Evolutionary conservation across 2,797 vertebrate genomes (phyloP).

Genomic region (Scolopax bukidnonensis): DNA sequence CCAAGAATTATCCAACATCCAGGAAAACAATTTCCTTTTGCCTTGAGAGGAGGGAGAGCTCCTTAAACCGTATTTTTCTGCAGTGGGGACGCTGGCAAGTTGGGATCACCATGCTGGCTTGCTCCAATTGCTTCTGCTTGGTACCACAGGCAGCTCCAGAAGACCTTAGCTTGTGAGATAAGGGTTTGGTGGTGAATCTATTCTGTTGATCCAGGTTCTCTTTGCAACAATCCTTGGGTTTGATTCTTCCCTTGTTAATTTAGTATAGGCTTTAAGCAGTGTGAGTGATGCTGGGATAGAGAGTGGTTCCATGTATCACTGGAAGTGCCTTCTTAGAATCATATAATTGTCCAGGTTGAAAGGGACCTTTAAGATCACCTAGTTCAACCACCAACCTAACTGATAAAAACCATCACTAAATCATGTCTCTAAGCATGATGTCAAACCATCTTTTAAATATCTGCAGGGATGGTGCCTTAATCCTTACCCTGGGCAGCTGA

Average conservation of each 20-base stretch:
- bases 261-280: fast-evolving
- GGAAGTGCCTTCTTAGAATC: not conserved
- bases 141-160: not conserved
- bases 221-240: not conserved
- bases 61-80: not conserved
- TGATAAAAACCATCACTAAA: no score
- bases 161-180: not conserved
- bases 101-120: not conserved
- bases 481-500: no score
- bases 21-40: not conserved
- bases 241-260: not conserved
- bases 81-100: not conserved
- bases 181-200: not conserved
- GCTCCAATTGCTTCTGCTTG: not conserved
- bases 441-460: no score
- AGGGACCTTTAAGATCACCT: no score
- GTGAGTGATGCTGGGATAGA: fast-evolving
- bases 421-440: no score
- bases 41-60: not conserved
- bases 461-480: no score
- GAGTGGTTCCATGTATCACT: fast-evolving
- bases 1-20: not conserved
- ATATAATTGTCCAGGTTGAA: no score
- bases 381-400: no score
- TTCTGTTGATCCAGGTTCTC: not conserved